Conservation (phyloP, 2,797 vertebrate genomes). For the Gallinago solitaria region DNA sequence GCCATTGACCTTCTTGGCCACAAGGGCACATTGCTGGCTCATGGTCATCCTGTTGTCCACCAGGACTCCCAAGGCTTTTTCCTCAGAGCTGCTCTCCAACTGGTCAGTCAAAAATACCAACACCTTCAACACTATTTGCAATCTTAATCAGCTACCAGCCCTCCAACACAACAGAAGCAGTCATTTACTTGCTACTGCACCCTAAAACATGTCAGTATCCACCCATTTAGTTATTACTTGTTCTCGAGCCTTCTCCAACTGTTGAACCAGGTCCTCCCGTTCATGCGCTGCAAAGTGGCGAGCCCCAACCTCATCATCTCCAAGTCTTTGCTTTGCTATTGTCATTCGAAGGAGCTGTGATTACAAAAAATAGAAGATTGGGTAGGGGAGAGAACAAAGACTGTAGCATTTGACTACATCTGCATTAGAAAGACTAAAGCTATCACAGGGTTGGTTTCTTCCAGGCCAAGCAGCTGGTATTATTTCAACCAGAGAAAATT, state of each 20-base stretch:
- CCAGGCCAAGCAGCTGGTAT: not conserved
- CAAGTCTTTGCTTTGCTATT: conserved; percentile 95
- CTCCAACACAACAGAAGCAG: not conserved
- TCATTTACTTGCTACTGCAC: not conserved
- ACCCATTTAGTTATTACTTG: conserved; percentile 79
- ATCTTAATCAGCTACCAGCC: not conserved
- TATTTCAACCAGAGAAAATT: not conserved
- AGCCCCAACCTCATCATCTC: conserved; percentile 92
- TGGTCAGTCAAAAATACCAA: not conserved
- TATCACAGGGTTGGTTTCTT: not conserved
- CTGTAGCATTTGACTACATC: too few species aligned
- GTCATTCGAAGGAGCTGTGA: conserved; percentile 94
- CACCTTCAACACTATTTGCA: not conserved
- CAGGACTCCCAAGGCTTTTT: too few species aligned
- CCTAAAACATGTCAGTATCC: not conserved
- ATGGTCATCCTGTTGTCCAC: too few species aligned
- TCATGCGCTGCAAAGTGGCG: conserved; percentile 96
- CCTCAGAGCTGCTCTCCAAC: too few species aligned
- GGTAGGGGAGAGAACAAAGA: not conserved
- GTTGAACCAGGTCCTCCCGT: conserved; percentile 92
- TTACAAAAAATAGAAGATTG: not conserved
- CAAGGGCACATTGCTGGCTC: too few species aligned
- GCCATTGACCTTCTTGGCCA: too few species aligned
- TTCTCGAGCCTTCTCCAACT: conserved; percentile 90
- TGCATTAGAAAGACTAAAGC: too few species aligned